phyloP scores from a whole-genome alignment of 2,113 vertebrate genomes.

The Indicator maculatus region DNA sequence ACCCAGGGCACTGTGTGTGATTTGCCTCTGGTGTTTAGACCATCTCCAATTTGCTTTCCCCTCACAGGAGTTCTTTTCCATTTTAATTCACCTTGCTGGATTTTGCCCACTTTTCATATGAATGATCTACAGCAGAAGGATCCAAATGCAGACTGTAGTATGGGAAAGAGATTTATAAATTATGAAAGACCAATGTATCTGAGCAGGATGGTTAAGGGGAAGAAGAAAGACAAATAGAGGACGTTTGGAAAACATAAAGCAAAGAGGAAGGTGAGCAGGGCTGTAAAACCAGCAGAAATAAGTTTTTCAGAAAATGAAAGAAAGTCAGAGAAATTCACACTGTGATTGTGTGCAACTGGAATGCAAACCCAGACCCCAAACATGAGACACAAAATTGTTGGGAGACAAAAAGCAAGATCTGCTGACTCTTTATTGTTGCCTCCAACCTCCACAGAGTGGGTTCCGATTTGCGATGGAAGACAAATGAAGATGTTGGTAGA shows the following conservation, averaged over 20 bases:
- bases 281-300: background rate
- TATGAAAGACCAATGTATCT: conserved; percentile 51
- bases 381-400: background rate
- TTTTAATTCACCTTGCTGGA: conserved; percentile 37
- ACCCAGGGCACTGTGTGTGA: background rate
- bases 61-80: conserved; percentile 18
- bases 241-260: conserved; percentile 12
- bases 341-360: background rate
- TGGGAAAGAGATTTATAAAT: conserved; percentile 53
- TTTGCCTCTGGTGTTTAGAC: background rate
- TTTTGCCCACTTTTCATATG: conserved; percentile 43
- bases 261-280: background rate
- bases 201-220: conserved; percentile 7
- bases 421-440: background rate
- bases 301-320: background rate
- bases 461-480: background rate
- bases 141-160: conserved; percentile 10
- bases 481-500: background rate
- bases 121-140: conserved; percentile 51
- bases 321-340: background rate
- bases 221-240: conserved; percentile 33
- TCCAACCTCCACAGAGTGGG: background rate
- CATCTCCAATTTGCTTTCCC: conserved; percentile 26
- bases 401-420: background rate
- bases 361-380: background rate